Evolutionary conservation across 2,113 vertebrate genomes (phyloP).

Genomic region (Xyrauchen texanus): DNA sequence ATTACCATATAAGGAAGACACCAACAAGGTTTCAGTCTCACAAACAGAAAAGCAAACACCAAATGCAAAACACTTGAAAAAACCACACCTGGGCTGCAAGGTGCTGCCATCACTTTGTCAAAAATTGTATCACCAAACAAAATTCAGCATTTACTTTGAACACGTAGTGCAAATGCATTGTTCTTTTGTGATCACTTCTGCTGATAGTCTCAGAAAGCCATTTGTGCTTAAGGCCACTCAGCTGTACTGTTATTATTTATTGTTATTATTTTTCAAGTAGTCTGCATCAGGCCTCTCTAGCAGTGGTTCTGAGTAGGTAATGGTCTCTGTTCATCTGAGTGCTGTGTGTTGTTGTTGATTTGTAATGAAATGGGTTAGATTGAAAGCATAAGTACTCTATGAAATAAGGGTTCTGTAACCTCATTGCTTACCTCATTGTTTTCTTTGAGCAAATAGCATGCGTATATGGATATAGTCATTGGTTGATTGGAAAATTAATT

Average conservation of each 20-base stretch:
- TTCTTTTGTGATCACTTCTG: background rate
- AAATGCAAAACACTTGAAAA: too few species aligned
- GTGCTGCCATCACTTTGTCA: too few species aligned
- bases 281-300: too few species aligned
- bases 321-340: background rate
- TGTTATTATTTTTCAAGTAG: background rate
- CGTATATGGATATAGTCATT: background rate
- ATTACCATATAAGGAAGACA: too few species aligned
- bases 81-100: too few species aligned
- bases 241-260: background rate
- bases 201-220: background rate
- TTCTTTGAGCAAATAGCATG: background rate
- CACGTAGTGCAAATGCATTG: too few species aligned
- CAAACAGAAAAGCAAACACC: too few species aligned
- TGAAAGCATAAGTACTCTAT: background rate
- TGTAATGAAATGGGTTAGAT: background rate
- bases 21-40: too few species aligned
- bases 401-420: background rate
- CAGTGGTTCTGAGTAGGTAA: background rate
- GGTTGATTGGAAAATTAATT: background rate
- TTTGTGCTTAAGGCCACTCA: constrained; percentile 5
- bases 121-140: too few species aligned
- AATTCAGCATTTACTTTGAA: too few species aligned
- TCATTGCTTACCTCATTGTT: background rate
- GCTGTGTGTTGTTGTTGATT: background rate